Evolutionary conservation across 2,888 invertebrate species (phyloP).

Genomic region (Zhengitettix transpicula): DNA sequence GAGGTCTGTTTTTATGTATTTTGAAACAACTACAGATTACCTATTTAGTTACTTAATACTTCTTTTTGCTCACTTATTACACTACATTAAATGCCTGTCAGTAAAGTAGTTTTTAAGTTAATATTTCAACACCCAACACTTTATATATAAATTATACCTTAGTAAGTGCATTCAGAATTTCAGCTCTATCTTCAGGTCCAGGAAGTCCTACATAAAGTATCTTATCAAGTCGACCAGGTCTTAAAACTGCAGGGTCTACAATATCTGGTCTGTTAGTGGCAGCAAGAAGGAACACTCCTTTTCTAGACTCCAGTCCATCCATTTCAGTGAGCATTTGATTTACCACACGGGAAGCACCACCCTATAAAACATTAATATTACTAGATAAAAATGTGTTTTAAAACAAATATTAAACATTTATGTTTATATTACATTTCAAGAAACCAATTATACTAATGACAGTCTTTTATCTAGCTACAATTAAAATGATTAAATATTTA

Average conservation of each 20-base stretch:
- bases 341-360: constrained; percentile 72
- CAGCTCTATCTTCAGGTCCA: constrained; percentile 54
- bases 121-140: no score
- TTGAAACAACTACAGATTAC: no score
- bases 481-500: no score
- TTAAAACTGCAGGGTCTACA: constrained; percentile 84
- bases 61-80: no score
- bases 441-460: no score
- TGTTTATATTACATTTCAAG: no score
- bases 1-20: no score
- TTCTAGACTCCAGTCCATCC: constrained; percentile 87
- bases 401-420: not conserved
- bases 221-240: constrained; percentile 81
- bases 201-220: constrained; percentile 85
- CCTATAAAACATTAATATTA: constrained; percentile 22
- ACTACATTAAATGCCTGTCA: no score
- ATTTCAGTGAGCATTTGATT: constrained; percentile 96
- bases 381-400: not conserved
- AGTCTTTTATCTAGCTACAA: no score
- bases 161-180: constrained; percentile 77
- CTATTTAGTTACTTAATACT: no score
- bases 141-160: constrained; percentile 33
- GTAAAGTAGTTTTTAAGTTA: no score
- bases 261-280: constrained; percentile 95
- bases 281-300: constrained; percentile 87